A percentile compares a stretch with the other conserved stretches of the same genome.
phyloP scores from a whole-genome alignment of 2,113 vertebrate species.

The Atlantisia rogersi region DNA sequence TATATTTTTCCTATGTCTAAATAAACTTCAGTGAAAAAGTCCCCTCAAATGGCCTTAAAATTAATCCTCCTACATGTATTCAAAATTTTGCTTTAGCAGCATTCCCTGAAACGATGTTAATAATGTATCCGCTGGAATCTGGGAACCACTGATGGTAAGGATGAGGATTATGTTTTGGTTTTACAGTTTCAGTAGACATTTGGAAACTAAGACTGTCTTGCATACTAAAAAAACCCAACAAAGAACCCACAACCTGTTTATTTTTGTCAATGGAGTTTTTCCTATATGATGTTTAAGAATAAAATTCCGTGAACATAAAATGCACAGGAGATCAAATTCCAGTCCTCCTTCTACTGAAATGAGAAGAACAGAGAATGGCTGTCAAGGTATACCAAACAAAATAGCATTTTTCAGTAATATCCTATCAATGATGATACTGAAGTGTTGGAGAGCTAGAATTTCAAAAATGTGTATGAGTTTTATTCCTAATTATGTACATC shows the following conservation, averaged over 20 bases:
- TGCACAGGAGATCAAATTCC: not conserved
- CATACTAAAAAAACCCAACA: not conserved
- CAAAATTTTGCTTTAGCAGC: not conserved
- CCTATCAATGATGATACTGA: not conserved
- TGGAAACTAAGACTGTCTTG: not conserved
- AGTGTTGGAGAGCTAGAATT: not conserved
- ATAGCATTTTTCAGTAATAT: not conserved
- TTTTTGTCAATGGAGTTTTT: not conserved
- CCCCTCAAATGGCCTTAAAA: not conserved
- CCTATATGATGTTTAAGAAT: not conserved
- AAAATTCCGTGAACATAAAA: not conserved
- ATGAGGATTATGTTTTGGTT: not conserved
- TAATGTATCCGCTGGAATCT: not conserved
- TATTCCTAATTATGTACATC: not conserved
- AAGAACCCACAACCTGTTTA: rapidly evolving
- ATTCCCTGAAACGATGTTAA: not conserved
- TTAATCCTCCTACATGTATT: not conserved
- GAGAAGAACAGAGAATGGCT: not conserved
- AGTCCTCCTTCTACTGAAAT: not conserved
- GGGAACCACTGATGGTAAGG: not conserved
- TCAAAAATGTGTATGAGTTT: not conserved
- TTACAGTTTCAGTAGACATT: not conserved
- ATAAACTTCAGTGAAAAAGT: not conserved
- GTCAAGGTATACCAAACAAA: not conserved
- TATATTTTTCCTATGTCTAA: not conserved